Evolutionary conservation across 2,797 vertebrate species (phyloP), one percentile per base, ranked within the genome.

Genomic region (Enteromius anoplus): DNA sequence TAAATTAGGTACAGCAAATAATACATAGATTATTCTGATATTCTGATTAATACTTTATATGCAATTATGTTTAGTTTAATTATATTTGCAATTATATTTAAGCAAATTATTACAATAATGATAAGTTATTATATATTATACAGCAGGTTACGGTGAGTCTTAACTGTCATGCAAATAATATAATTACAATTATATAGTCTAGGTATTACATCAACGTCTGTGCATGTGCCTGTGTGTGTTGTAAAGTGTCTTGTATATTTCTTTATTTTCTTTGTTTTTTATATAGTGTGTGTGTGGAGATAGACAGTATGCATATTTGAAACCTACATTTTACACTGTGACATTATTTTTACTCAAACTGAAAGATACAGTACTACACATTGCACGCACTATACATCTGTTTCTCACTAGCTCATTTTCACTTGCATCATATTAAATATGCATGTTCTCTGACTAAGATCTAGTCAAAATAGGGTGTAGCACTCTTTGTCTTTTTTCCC

Each of bases 111-210:
- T 40, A 65, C 15, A 34, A 19, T 34, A n/a, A 42, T 23, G 4
- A 42, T 68, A 65, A 10, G 7, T 3, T 40, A 23, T 23, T 42
- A 3, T 42, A 42, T 68, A 21, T 40, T n/a, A 10, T n/a, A 42
- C 37, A n/a, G 2, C 14, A n/a, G 37, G 66, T 21, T 69, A 23
- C 21, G 42, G 37, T 12, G 37, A 68, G n/a, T 42, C 10, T 42
- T n/a, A 68, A 68, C 42, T 42, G 65, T 68, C 10, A 68, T 68
- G 19, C 42, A 42, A 69, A 69, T 42, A 42, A 42, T 69, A 42
- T 15, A 8, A 17, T 8, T 29, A 17, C 14, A 58, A 58, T 23
- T 58, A 58, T 4, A 58, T 12, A 45, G 42, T 9, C 40, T 55
- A 55, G 21, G n/a, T 55, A 55, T 55, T n/a, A 55, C 21, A 55